phyloP scores from a whole-genome alignment of 2,888 invertebrate species.

The Yponomeuta cagnagella region DNA sequence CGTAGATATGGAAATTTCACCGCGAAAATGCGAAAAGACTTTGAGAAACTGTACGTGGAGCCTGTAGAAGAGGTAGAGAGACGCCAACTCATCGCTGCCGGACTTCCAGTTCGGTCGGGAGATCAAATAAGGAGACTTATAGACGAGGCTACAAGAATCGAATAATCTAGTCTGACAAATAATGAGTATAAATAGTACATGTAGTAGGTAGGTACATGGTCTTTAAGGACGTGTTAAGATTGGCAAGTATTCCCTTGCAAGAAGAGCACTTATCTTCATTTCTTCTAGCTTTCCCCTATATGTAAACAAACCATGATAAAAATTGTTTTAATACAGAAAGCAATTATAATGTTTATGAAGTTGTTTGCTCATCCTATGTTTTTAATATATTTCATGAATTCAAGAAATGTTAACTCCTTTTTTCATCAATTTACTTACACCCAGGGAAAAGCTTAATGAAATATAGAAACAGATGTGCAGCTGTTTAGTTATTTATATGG shows the following conservation, averaged over 20 bases:
- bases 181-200: constrained; percentile 40
- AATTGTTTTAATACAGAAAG: not conserved
- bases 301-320: no score
- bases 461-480: no score
- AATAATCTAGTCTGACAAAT: constrained; percentile 50
- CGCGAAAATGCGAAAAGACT: constrained; percentile 39
- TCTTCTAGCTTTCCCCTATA: no score
- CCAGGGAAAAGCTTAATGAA: no score
- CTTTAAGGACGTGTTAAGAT: not conserved
- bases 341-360: not conserved
- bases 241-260: not conserved
- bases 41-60: constrained; percentile 51
- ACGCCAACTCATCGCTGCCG: constrained; percentile 51
- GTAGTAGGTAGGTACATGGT: constrained; percentile 36
- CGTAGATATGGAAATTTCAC: constrained; percentile 42
- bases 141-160: constrained; percentile 40
- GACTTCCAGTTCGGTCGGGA: constrained; percentile 40
- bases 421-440: no score
- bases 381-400: no score
- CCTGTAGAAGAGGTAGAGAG: constrained; percentile 62
- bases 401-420: no score
- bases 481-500: no score
- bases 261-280: not conserved
- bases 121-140: constrained; percentile 38
- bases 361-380: not conserved